Percentiles rank a stretch among this genome's conserved stretches.
Conservation (phyloP, 2,113 vertebrate genomes). For the Pao palembangensis region DNA sequence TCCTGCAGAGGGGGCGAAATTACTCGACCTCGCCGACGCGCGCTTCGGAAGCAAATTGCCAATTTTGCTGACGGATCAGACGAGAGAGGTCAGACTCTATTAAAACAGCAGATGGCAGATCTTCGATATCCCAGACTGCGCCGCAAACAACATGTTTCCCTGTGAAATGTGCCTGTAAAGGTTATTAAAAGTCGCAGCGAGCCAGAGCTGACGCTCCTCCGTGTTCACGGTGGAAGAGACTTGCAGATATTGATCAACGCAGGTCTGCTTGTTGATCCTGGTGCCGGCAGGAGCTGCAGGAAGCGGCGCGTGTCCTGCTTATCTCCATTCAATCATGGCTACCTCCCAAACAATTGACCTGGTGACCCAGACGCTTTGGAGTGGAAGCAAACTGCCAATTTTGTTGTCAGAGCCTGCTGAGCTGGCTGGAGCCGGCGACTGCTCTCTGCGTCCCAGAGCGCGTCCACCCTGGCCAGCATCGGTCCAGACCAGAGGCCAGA, state of each 20-base stretch:
- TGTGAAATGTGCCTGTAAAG: background rate
- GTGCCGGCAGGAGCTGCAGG: constrained; percentile 1
- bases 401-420: constrained; percentile 32
- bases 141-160: background rate
- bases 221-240: constrained; percentile 5
- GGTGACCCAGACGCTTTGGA: constrained; percentile 25
- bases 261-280: background rate
- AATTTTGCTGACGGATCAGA: constrained; percentile 30
- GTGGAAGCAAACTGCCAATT: constrained; percentile 40
- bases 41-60: constrained; percentile 23
- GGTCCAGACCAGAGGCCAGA: too few relatives aligned
- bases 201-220: background rate
- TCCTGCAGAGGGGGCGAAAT: constrained; percentile 20
- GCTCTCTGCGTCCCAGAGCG: background rate
- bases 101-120: constrained; percentile 18
- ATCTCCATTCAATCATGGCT: constrained; percentile 20
- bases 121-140: background rate
- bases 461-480: constrained; percentile 5
- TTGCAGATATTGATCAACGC: constrained; percentile 4
- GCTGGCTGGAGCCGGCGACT: constrained; percentile 6
- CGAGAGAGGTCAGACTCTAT: constrained; percentile 5
- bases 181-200: constrained; percentile 7
- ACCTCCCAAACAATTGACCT: constrained; percentile 25
- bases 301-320: background rate
- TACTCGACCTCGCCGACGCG: constrained; percentile 9